Evolutionary conservation across 2,888 invertebrate species (phyloP).

Genomic region (Saturnia pavonia): DNA sequence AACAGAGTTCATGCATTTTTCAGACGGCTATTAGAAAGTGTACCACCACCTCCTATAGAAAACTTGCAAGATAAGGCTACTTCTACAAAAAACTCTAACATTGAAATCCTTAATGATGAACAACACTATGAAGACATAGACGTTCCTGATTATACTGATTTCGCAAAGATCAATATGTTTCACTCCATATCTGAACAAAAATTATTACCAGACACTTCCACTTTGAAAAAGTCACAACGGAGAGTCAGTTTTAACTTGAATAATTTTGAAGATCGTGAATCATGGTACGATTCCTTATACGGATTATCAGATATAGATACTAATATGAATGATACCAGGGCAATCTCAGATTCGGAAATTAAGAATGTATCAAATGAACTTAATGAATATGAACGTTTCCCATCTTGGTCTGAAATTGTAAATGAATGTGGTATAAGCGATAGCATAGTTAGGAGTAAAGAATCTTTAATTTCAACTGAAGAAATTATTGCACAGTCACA

Average conservation of each 20-base stretch:
- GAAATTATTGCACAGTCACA: slow-evolving; percentile 58
- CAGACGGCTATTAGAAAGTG: slow-evolving; percentile 54
- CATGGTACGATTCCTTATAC: slow-evolving; percentile 70
- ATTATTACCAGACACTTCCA: slow-evolving; percentile 53
- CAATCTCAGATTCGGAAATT: slow-evolving; percentile 26
- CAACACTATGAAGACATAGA: slow-evolving; percentile 51
- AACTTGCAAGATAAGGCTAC: slow-evolving; percentile 33
- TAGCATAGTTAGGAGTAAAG: slow-evolving; percentile 45
- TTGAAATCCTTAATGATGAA: slow-evolving; percentile 32
- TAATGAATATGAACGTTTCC: slow-evolving; percentile 30
- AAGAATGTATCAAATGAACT: slow-evolving; percentile 24
- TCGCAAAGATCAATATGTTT: slow-evolving; percentile 54
- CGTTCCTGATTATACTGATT: slow-evolving; percentile 61
- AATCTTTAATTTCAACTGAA: slow-evolving; percentile 44
- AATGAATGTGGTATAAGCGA: slow-evolving; percentile 50
- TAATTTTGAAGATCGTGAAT: slow-evolving; percentile 48
- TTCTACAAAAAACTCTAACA: slow-evolving; percentile 33
- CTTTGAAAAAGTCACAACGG: slow-evolving; percentile 53
- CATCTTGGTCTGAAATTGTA: slow-evolving; percentile 68
- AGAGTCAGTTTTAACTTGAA: slow-evolving; percentile 53
- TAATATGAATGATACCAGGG: slow-evolving; percentile 24
- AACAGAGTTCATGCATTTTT: slow-evolving; percentile 60
- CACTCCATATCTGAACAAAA: slow-evolving; percentile 37
- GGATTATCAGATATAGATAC: slow-evolving; percentile 56
- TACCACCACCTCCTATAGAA: slow-evolving; percentile 66